These are phyloP conservation scores for Cygnus atratus DNA, from an alignment of 2,113 vertebrate genomes.

Conservation along the genomic window DNA sequence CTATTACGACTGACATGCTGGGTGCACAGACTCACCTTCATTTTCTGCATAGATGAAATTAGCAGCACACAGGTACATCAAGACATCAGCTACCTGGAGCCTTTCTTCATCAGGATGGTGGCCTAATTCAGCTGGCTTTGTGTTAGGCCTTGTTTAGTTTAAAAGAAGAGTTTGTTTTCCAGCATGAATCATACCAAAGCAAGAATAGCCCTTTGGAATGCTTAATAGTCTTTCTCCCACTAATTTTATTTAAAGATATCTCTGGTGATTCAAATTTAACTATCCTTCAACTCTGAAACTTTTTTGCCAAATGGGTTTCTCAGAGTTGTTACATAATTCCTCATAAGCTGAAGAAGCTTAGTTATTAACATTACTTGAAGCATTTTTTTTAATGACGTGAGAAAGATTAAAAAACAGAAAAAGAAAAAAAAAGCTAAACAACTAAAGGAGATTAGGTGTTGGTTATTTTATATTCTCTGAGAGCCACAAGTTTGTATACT, in stretches of 20 bases:
- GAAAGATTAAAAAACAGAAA: neutral
- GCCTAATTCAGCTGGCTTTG: neutral
- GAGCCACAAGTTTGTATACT: neutral
- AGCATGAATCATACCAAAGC: neutral
- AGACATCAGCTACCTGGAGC: neutral
- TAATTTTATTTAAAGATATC: slow-evolving; percentile 27
- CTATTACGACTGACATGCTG: neutral
- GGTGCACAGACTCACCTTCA: neutral
- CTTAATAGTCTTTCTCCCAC: neutral
- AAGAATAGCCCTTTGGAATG: slow-evolving; percentile 14
- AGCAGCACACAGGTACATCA: neutral
- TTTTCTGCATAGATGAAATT: neutral
- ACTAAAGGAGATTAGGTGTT: neutral
- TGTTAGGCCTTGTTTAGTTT: neutral
- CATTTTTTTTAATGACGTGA: neutral
- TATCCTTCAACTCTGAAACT: neutral
- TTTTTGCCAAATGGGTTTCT: neutral
- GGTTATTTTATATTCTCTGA: neutral
- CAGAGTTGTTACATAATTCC: neutral
- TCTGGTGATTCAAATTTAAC: slow-evolving; percentile 14
- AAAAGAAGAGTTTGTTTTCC: neutral
- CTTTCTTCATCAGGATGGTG: neutral
- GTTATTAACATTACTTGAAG: neutral
- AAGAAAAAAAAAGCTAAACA: neutral
- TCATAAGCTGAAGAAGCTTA: neutral